These are phyloP conservation scores for Calyptomena viridis DNA, from an alignment of 2,113 vertebrate genomes.

Conservation along the genomic window DNA sequence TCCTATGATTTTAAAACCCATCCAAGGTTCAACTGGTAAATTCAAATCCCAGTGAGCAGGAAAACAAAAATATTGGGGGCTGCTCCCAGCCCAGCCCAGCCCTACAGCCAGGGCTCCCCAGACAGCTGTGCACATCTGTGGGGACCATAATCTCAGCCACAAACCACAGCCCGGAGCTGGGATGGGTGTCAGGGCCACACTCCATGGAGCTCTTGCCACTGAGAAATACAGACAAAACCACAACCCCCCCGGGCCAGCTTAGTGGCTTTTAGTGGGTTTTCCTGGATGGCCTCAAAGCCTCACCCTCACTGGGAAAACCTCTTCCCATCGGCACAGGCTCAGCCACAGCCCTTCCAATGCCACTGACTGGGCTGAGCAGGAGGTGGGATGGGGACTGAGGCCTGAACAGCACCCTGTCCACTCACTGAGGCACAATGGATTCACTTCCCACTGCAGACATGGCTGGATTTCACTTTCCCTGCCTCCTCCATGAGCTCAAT, in stretches of 20 bases:
- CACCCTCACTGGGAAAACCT: background rate
- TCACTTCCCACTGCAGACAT: background rate
- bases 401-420: background rate
- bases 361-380: background rate
- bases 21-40: background rate
- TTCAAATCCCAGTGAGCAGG: background rate
- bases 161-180: background rate
- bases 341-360: background rate
- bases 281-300: background rate
- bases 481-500: fast-evolving
- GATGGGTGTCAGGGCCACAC: background rate
- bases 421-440: fast-evolving
- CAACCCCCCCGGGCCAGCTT: background rate
- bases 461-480: background rate
- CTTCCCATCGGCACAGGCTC: fast-evolving
- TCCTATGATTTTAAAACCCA: background rate
- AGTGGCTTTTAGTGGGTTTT: background rate
- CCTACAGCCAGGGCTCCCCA: background rate
- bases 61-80: fast-evolving
- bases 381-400: fast-evolving
- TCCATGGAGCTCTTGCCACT: fast-evolving
- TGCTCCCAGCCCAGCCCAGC: background rate
- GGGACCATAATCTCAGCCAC: background rate
- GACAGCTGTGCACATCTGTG: background rate
- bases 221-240: background rate